phyloP scores from a whole-genome alignment of 2,113 vertebrate genomes.

The Hyla sarda region DNA sequence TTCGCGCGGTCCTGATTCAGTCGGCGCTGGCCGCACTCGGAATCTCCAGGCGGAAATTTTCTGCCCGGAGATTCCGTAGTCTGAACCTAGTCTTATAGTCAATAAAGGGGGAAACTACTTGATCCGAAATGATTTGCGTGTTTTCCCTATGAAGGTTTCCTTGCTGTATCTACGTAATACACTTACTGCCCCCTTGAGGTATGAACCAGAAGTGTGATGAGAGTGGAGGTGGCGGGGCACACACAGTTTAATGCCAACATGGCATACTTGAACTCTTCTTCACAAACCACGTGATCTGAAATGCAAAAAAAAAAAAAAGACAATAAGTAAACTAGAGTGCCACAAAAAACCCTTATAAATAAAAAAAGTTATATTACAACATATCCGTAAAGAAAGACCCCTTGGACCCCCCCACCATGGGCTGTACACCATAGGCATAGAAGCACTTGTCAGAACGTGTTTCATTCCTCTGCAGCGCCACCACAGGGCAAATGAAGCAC shows the following conservation, averaged over 20 bases:
- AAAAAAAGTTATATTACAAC: too few species aligned
- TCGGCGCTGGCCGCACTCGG: too few species aligned
- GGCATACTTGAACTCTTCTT: slow-evolving; percentile 85
- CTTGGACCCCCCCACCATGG: background rate
- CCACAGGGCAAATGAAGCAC: background rate
- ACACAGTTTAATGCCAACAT: slow-evolving; percentile 85
- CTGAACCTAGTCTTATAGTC: too few species aligned
- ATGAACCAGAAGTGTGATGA: slow-evolving; percentile 85
- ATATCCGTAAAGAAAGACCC: too few species aligned
- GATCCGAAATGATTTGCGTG: too few species aligned
- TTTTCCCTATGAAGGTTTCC: too few species aligned
- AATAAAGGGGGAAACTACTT: too few species aligned
- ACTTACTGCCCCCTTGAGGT: slow-evolving; percentile 87
- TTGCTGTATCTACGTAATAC: background rate
- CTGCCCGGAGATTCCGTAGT: too few species aligned
- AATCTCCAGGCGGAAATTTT: too few species aligned
- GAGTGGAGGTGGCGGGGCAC: slow-evolving; percentile 83
- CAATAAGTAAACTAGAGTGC: background rate
- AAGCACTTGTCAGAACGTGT: background rate
- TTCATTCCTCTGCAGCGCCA: background rate
- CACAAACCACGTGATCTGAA: slow-evolving; percentile 85
- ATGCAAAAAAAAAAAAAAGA: slow-evolving; percentile 4
- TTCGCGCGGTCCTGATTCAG: too few species aligned
- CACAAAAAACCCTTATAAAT: background rate
- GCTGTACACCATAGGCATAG: background rate